Evolutionary conservation across 1,140 invertebrate species (phyloP).

Genomic region (Meloidogyne floridensis): DNA sequence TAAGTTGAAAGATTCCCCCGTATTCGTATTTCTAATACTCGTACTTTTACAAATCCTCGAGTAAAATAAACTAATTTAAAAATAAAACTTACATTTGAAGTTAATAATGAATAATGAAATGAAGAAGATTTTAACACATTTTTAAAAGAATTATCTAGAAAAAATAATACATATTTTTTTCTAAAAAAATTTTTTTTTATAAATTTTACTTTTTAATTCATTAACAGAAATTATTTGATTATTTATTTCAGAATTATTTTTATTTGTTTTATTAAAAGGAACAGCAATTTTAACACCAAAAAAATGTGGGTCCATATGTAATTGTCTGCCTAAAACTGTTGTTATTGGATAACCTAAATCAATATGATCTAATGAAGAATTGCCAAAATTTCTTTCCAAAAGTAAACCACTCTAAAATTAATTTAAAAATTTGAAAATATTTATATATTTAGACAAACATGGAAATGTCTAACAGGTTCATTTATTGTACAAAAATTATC

Average conservation of each 20-base stretch:
- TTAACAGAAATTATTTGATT: slow-evolving; percentile 4
- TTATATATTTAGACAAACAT: slow-evolving; percentile 45
- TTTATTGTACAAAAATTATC: slow-evolving; percentile 61
- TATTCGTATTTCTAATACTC: too few relatives aligned
- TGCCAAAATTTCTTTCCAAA: slow-evolving; percentile 50
- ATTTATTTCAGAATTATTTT: background rate
- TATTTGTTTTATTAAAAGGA: slow-evolving; percentile 7
- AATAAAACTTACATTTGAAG: background rate
- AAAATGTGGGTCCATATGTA: slow-evolving; percentile 65
- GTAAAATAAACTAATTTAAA: background rate
- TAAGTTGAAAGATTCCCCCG: too few relatives aligned
- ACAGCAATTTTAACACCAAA: slow-evolving; percentile 59
- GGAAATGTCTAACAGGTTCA: slow-evolving; percentile 64
- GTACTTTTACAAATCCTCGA: slow-evolving; percentile 20
- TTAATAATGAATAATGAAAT: background rate
- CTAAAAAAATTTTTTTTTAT: slow-evolving; percentile 11
- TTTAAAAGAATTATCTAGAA: background rate
- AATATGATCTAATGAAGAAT: slow-evolving; percentile 50
- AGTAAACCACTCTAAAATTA: slow-evolving; percentile 46
- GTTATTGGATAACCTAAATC: slow-evolving; percentile 64
- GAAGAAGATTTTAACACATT: background rate
- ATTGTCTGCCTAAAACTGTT: slow-evolving; percentile 57
- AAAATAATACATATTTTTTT: background rate
- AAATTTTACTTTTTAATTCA: slow-evolving; percentile 1
- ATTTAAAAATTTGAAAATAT: slow-evolving; percentile 8